These are phyloP conservation scores for Nothocercus julius DNA, from an alignment of 2,113 vertebrate genomes.

Conservation along the genomic window DNA sequence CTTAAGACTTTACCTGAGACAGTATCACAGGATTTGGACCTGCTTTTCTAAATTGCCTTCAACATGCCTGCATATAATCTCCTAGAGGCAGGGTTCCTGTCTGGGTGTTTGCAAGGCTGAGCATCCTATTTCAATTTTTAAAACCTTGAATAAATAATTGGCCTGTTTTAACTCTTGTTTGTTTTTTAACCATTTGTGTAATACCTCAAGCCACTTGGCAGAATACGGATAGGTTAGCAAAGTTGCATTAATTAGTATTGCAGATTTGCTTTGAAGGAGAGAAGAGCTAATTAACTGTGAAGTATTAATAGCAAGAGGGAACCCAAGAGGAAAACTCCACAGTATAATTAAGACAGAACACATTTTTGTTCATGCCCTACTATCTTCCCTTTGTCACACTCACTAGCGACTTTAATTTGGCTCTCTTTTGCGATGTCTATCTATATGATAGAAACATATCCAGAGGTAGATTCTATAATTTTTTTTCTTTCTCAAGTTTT, in stretches of 20 bases:
- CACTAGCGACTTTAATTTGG: constrained; percentile 13
- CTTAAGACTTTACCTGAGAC: neutral
- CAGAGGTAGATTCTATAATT: neutral
- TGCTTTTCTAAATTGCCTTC: neutral
- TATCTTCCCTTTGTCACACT: neutral
- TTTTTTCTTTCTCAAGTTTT: neutral
- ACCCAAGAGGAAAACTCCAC: constrained; percentile 40
- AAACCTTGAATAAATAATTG: neutral
- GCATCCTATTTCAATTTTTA: neutral
- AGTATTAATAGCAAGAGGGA: neutral
- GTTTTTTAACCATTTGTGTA: constrained; percentile 50
- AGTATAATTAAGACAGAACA: constrained; percentile 51
- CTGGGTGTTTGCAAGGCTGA: neutral
- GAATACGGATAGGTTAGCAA: constrained; percentile 22
- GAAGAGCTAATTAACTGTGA: constrained; percentile 40
- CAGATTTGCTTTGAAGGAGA: neutral
- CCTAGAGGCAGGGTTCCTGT: neutral
- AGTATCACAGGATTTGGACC: neutral
- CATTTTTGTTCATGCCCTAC: neutral
- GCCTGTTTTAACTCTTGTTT: neutral
- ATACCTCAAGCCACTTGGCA: neutral
- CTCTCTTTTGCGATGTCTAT: neutral
- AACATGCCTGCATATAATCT: neutral
- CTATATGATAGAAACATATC: neutral
- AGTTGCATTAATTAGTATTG: constrained; percentile 36